phyloP scores from a whole-genome alignment of 2,113 vertebrate genomes.

The Chauna torquata region DNA sequence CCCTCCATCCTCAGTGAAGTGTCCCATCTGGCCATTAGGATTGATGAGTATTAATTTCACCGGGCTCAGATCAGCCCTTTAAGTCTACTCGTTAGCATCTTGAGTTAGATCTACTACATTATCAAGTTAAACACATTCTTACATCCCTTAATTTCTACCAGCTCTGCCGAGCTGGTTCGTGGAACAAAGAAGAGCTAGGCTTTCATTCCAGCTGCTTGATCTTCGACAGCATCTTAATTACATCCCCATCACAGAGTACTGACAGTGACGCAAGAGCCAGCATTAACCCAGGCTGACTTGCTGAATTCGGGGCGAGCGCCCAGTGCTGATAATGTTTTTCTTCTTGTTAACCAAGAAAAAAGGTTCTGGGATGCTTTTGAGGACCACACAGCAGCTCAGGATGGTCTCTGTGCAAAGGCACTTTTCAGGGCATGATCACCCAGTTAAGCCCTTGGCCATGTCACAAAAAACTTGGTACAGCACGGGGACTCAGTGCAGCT shows the following conservation, averaged over 20 bases:
- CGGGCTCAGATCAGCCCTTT: constrained; percentile 19
- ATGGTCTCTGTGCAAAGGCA: background rate
- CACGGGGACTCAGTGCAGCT: accelerated
- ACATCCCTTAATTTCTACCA: constrained; percentile 19
- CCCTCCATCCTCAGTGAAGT: background rate
- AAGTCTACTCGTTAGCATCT: constrained; percentile 41
- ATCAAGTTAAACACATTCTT: constrained; percentile 36
- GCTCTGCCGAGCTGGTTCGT: background rate
- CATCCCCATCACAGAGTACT: background rate
- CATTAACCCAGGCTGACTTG: background rate
- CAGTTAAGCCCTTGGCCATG: background rate
- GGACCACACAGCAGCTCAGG: background rate
- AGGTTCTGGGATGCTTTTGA: background rate
- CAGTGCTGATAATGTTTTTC: background rate
- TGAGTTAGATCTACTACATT: background rate
- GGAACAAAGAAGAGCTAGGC: background rate
- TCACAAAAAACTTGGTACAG: background rate
- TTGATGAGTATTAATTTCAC: constrained; percentile 29
- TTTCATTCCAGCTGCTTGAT: constrained; percentile 59
- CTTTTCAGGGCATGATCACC: background rate
- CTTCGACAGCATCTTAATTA: constrained; percentile 40
- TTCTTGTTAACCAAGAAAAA: background rate
- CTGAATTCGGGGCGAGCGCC: accelerated
- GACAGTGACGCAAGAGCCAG: background rate
- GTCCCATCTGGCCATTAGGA: constrained; percentile 36